Evolutionary conservation across 2,888 invertebrate species (phyloP).

Genomic region (Formica aserva): DNA sequence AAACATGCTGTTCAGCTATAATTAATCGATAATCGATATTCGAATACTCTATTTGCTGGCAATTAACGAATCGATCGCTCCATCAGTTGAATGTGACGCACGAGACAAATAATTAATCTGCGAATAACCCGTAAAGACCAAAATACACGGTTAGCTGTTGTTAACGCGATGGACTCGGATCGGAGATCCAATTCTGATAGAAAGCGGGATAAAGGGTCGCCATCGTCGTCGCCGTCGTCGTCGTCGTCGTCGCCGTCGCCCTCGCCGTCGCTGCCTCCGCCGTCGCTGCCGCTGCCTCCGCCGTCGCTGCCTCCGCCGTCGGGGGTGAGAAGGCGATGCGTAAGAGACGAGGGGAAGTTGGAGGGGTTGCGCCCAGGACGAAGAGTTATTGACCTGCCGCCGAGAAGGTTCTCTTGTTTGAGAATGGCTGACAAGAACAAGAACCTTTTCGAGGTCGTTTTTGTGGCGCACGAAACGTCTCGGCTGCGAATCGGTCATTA

Average conservation of each 20-base stretch:
- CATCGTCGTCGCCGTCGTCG: slow-evolving; percentile 7
- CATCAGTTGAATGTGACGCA: neutral
- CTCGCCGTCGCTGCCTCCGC: neutral
- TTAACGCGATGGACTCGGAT: slow-evolving; percentile 32
- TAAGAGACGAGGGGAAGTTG: slow-evolving; percentile 38
- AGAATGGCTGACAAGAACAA: slow-evolving; percentile 54
- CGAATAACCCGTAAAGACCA: slow-evolving; percentile 17
- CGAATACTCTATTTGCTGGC: neutral
- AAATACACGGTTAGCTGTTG: slow-evolving; percentile 33
- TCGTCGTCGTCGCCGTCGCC: slow-evolving; percentile 3
- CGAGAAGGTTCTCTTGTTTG: slow-evolving; percentile 47
- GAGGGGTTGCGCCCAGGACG: slow-evolving; percentile 41
- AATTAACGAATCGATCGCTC: neutral
- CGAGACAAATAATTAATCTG: slow-evolving; percentile 36
- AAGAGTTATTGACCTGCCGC: slow-evolving; percentile 66
- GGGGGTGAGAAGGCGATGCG: slow-evolving; percentile 47
- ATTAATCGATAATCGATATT: slow-evolving; percentile 18
- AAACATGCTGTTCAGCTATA: neutral
- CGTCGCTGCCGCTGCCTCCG: too few species aligned
- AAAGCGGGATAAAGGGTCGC: slow-evolving; percentile 50
- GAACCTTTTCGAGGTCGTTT: slow-evolving; percentile 61
- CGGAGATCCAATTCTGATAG: slow-evolving; percentile 44
- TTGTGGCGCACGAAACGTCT: slow-evolving; percentile 41
- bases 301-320: neutral
- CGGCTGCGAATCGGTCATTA: neutral